These are phyloP conservation scores for Trididemnum nubilum DNA, from an alignment of 23 tunicate genomes.

Conservation along the genomic window DNA sequence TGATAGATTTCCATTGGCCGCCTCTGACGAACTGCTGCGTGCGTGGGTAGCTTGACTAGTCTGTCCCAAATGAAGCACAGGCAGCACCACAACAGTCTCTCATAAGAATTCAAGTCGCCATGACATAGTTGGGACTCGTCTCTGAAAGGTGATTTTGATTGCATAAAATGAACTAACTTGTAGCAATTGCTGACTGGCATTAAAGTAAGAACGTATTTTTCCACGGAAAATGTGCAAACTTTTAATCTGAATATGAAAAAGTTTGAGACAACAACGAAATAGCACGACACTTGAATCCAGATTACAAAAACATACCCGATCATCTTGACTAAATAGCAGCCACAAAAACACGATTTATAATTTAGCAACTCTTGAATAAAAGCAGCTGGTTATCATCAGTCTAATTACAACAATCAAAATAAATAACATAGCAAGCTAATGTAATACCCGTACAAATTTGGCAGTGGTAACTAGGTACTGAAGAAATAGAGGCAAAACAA, in stretches of 20 bases:
- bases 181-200: too few relatives aligned
- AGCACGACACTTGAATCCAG: neutral
- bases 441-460: neutral
- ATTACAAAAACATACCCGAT: neutral
- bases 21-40: too few relatives aligned
- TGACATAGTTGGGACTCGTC: too few relatives aligned
- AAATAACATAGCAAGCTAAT: constrained; percentile 1
- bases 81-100: too few relatives aligned
- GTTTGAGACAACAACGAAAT: neutral
- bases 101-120: too few relatives aligned
- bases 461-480: neutral
- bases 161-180: too few relatives aligned
- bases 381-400: too few relatives aligned
- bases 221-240: constrained; percentile 32
- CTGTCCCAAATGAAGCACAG: too few relatives aligned
- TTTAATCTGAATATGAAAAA: constrained; percentile 21
- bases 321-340: neutral
- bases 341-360: neutral
- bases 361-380: neutral
- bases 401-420: neutral
- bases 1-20: too few relatives aligned
- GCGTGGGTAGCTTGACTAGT: too few relatives aligned
- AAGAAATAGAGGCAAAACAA: neutral
- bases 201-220: too few relatives aligned
- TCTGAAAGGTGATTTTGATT: too few relatives aligned